phyloP scores from a whole-genome alignment of 2,797 vertebrate genomes.

The Eulemur albifrons region DNA sequence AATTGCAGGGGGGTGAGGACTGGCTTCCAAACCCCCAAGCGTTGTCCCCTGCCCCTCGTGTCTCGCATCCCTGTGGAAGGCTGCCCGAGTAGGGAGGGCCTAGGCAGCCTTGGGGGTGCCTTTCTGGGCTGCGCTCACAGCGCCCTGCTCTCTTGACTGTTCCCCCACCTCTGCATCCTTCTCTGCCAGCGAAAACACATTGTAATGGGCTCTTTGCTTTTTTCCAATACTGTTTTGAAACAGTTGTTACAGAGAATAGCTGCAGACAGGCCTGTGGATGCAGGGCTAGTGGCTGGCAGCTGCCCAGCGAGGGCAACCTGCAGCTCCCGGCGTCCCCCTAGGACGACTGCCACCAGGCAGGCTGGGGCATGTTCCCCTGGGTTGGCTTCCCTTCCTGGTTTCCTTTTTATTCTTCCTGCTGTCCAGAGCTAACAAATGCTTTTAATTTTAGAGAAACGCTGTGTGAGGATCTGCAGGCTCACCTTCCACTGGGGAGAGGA shows the following conservation, averaged over 20 bases:
- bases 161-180: constrained; percentile 76
- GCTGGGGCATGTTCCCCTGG: constrained; percentile 37
- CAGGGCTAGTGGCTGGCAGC: constrained; percentile 62
- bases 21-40: not conserved
- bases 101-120: not conserved
- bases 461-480: constrained; percentile 35
- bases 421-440: constrained; percentile 73
- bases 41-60: not conserved
- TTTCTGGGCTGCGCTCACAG: not conserved
- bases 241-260: constrained; percentile 69
- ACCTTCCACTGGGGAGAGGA: not conserved
- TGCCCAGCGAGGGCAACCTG: constrained; percentile 54
- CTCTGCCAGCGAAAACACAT: not conserved
- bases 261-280: constrained; percentile 60
- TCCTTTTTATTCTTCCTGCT: constrained; percentile 32
- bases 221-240: constrained; percentile 48
- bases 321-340: constrained; percentile 51
- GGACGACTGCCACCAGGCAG: not conserved
- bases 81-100: not conserved
- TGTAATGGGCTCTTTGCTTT: not conserved
- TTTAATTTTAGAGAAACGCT: constrained; percentile 69
- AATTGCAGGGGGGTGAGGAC: not conserved
- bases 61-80: rapidly evolving
- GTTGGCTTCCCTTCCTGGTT: not conserved
- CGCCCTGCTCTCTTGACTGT: not conserved